Conservation (phyloP, 2,888 invertebrate species). For the Acleris sparsana region DNA sequence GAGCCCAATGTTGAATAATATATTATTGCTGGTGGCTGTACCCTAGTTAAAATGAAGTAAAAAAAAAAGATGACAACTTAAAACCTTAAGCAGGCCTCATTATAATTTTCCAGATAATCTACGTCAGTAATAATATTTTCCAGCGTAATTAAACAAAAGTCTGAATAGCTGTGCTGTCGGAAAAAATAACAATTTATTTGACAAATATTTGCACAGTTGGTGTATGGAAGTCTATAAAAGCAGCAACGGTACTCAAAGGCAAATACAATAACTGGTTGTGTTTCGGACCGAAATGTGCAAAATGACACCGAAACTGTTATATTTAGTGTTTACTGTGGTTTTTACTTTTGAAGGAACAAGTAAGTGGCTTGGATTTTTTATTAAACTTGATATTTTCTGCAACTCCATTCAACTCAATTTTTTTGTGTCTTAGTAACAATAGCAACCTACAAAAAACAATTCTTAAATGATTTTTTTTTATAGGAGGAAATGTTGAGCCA, state of each 20-base stretch:
- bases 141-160: neutral
- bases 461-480: neutral
- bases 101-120: neutral
- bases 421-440: too few relatives aligned
- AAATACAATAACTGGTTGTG: too few relatives aligned
- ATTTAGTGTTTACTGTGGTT: constrained; percentile 12
- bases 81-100: too few relatives aligned
- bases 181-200: constrained; percentile 14
- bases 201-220: constrained; percentile 26
- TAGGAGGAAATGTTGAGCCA: neutral
- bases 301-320: constrained; percentile 20
- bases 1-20: too few relatives aligned
- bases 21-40: too few relatives aligned
- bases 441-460: too few relatives aligned
- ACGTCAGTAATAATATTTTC: neutral
- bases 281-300: neutral
- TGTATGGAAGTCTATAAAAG: constrained; percentile 18
- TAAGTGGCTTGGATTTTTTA: constrained; percentile 4
- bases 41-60: too few relatives aligned
- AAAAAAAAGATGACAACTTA: too few relatives aligned
- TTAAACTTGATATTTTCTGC: too few relatives aligned
- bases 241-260: neutral
- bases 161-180: neutral
- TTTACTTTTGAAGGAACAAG: constrained; percentile 6
- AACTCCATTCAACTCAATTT: too few relatives aligned